Conservation (phyloP, 2,113 vertebrate genomes). For the Carassius gibelio region DNA sequence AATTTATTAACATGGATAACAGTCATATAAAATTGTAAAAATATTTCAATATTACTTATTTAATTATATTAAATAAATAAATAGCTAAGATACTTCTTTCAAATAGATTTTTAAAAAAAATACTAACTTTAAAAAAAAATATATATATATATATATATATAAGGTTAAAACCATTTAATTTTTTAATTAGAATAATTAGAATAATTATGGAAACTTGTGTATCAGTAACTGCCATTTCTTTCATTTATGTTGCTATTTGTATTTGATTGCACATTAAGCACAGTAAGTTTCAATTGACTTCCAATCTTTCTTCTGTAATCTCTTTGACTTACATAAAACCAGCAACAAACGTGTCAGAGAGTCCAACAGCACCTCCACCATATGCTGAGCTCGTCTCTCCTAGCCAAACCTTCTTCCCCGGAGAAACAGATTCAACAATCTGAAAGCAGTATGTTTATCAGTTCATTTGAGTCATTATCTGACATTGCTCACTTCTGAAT, state of each 20-base stretch:
- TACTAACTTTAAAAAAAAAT: too few relatives aligned
- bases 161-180: not conserved
- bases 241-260: not conserved
- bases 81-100: not conserved
- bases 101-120: not conserved
- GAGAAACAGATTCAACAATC: conserved; percentile 73
- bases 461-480: conserved; percentile 29
- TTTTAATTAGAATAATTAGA: not conserved
- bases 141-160: too few relatives aligned
- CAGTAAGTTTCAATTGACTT: not conserved
- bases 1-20: too few relatives aligned
- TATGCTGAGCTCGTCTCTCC: conserved; percentile 95
- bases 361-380: conserved; percentile 83
- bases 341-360: conserved; percentile 87
- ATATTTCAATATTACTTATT: not conserved
- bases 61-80: not conserved
- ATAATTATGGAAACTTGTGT: not conserved
- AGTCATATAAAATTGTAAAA: not conserved
- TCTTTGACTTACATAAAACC: conserved; percentile 89
- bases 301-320: not conserved
- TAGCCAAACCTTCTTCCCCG: conserved; percentile 86
- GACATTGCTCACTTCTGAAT: not conserved
- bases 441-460: conserved; percentile 68
- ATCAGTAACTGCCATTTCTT: not conserved
- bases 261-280: not conserved